Conservation (phyloP, 1,140 invertebrate species). For the Drosophila rufa region DNA sequence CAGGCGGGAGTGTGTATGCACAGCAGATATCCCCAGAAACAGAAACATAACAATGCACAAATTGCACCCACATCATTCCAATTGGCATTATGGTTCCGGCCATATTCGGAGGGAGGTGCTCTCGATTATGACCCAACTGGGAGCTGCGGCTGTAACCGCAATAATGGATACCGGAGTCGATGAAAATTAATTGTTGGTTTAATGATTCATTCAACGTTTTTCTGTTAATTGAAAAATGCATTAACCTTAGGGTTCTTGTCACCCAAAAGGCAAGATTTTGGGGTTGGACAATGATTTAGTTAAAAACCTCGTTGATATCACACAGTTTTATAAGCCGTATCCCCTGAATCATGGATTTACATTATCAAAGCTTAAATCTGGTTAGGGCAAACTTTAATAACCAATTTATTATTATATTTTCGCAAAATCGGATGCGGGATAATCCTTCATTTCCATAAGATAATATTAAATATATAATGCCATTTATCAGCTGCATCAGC, state of each 20-base stretch:
- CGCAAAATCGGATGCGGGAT: slow-evolving; percentile 3
- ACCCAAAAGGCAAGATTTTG: not conserved
- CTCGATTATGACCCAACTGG: slow-evolving; percentile 31
- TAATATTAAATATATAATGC: slow-evolving; percentile 16
- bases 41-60: slow-evolving; percentile 50
- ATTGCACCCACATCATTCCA: slow-evolving; percentile 32
- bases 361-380: not conserved
- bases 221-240: slow-evolving; percentile 61
- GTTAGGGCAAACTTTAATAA: slow-evolving; percentile 16
- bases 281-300: not conserved
- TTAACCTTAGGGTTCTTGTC: slow-evolving; percentile 33
- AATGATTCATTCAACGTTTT: slow-evolving; percentile 62
- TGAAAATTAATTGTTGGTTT: slow-evolving; percentile 76
- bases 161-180: slow-evolving; percentile 31
- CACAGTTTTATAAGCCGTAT: not conserved
- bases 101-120: slow-evolving; percentile 8
- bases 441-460: slow-evolving; percentile 14
- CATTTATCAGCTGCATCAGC: slow-evolving; percentile 36
- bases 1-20: slow-evolving; percentile 28
- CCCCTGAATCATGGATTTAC: not conserved
- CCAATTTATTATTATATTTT: slow-evolving; percentile 1
- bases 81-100: slow-evolving; percentile 16
- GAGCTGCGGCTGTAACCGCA: slow-evolving; percentile 11
- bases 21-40: slow-evolving; percentile 38
- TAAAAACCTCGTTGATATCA: no score